Percentiles rank a stretch among this genome's conserved stretches.
phyloP scores from a whole-genome alignment of 2,113 vertebrate species.

The Odontophorus gujanensis region DNA sequence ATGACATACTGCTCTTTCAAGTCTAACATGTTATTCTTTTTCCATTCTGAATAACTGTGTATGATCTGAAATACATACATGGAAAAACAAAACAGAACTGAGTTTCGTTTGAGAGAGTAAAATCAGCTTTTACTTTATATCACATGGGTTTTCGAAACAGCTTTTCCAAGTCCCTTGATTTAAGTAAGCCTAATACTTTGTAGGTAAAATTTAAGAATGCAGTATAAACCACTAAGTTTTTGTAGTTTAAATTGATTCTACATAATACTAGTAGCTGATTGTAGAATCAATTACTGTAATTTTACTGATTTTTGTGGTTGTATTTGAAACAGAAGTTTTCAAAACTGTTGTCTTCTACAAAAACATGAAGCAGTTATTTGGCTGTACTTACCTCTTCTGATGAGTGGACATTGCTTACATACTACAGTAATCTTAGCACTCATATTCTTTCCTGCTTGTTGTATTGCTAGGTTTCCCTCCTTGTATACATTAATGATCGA shows the following conservation, averaged over 20 bases:
- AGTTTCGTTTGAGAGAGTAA: not conserved
- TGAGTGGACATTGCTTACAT: slow-evolving; percentile 93
- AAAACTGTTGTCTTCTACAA: not conserved
- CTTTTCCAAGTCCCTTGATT: not conserved
- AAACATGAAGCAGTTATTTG: not conserved
- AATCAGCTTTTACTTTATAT: not conserved
- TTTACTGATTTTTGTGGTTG: not conserved
- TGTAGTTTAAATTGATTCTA: not conserved
- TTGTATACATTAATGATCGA: slow-evolving; percentile 96
- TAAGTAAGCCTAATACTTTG: not conserved
- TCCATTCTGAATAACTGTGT: not conserved
- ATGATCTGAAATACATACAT: not conserved
- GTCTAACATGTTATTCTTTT: not conserved
- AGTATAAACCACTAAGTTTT: not conserved
- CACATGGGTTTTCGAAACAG: rapidly evolving
- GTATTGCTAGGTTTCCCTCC: slow-evolving; percentile 92
- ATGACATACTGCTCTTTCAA: not conserved
- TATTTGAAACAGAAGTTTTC: not conserved
- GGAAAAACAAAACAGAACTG: not conserved
- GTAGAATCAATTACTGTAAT: not conserved
- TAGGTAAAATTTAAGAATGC: not conserved
- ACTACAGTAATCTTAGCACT: slow-evolving; percentile 91
- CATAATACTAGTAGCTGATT: not conserved
- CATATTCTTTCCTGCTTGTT: slow-evolving; percentile 97
- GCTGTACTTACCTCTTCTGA: slow-evolving; percentile 89